A percentile compares a stretch with the other conserved stretches of the same genome.
phyloP scores from a whole-genome alignment of 2,888 invertebrate species.

The Ormyrus thymus region DNA sequence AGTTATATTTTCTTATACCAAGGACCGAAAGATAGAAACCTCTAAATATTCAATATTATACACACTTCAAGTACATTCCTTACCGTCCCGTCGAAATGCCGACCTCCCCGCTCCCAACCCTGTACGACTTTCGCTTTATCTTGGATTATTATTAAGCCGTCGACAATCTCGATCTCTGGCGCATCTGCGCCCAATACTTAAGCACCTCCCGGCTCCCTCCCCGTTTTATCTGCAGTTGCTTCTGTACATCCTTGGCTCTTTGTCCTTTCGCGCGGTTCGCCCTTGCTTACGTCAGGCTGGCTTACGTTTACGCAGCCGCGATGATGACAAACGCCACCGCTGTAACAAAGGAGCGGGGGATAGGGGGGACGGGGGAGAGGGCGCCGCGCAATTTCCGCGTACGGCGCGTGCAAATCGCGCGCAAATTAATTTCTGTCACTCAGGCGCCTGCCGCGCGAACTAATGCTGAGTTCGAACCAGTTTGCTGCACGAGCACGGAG shows the following conservation, averaged over 20 bases:
- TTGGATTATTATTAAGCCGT: constrained; percentile 62
- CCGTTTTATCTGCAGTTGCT: not conserved
- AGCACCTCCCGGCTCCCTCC: constrained; percentile 2
- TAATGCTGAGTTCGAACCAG: not conserved
- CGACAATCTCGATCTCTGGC: constrained; percentile 62
- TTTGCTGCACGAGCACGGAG: not conserved
- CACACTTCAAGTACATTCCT: no score
- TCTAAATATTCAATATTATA: no score
- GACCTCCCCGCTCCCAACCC: no score
- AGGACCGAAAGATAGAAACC: no score
- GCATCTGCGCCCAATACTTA: constrained; percentile 69
- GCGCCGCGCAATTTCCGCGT: constrained; percentile 64
- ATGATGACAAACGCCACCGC: constrained; percentile 64
- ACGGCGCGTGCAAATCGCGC: constrained; percentile 63
- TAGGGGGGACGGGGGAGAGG: not conserved
- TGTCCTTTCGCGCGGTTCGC: constrained; percentile 23
- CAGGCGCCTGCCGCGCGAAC: constrained; percentile 51
- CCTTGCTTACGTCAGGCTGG: constrained; percentile 54
- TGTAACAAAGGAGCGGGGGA: constrained; percentile 62
- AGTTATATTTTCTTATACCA: no score
- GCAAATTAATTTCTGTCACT: constrained; percentile 69
- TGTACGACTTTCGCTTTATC: not conserved
- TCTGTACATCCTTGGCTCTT: constrained; percentile 9
- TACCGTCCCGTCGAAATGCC: no score
- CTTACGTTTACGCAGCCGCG: constrained; percentile 54